Evolutionary conservation across 2,797 vertebrate species (phyloP), one percentile per base, ranked within the genome.

Genomic region (Acropternis orthonyx): DNA sequence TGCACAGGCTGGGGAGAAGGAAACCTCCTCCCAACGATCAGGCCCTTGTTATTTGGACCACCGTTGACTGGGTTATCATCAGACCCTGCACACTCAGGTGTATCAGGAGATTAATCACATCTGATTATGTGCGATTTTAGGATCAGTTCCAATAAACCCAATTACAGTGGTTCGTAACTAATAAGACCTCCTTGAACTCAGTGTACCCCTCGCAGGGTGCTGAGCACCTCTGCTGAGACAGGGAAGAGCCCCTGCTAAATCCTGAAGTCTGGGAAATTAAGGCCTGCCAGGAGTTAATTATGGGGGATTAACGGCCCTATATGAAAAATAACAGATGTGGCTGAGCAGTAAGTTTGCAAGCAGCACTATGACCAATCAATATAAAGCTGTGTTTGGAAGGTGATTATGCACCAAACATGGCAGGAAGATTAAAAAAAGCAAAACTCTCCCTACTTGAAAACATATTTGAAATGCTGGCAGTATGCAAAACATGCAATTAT

Each of bases 281-380:
- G 63, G 30, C 66, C 72, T 91, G 77, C 83, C 78, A 32, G 4
- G 68, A 91, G 80, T 71, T 91, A 89, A 92, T 96, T 83, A 74
- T 0, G 7, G 43, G 37, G 80, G 81, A 91, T 95, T 92, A 88
- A 71, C 1, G 14, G 49, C 67, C 71, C 58, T n/a, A 0, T 20
- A 79, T 66, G 85, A 84, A 80, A 89, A 95, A 92, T 90, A 85
- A 81, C 93, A 97, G 96, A 85, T 92, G 95, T 58, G 52, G 46
- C 75, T 41, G 14, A 89, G 56, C 86, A 95, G 49, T 62, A 68
- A 80, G 48, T 91, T 75, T 96, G 78, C 62, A 66, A 80, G 88
- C 85, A 95, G 90, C 71, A 48, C 85, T 74, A 34, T 46, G 85
- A 62, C 79, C 88, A 84, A 44, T 82, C 93, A n/a, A 95, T 77